Evolutionary conservation across 2,113 vertebrate species (phyloP).

Genomic region (Mesocricetus auratus): DNA sequence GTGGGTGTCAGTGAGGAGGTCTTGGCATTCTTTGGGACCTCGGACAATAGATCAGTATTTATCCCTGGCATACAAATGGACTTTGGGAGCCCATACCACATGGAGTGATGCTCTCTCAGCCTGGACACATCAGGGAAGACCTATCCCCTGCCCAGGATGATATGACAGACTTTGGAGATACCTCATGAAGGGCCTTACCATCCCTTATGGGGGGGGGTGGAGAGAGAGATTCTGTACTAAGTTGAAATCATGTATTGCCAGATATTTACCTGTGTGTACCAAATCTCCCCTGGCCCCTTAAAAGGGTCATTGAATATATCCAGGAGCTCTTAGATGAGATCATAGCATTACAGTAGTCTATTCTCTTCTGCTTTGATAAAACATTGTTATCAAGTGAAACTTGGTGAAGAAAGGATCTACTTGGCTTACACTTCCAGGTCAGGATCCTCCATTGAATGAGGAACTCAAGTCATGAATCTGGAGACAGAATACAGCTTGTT

Average conservation of each 20-base stretch:
- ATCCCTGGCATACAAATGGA: too few species aligned
- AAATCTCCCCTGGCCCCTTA: slow-evolving; percentile 78
- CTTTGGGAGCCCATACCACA: too few species aligned
- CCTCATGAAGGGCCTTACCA: too few species aligned
- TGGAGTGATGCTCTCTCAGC: too few species aligned
- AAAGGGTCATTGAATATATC: slow-evolving; percentile 69
- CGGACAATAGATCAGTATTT: too few species aligned
- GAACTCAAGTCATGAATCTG: not conserved
- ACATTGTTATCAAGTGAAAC: not conserved
- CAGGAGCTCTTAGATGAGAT: slow-evolving; percentile 73
- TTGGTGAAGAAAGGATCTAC: not conserved
- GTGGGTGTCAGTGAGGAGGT: too few species aligned
- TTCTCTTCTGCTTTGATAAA: not conserved
- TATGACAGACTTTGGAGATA: too few species aligned
- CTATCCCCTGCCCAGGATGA: too few species aligned
- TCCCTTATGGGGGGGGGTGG: too few species aligned
- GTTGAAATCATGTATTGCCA: slow-evolving; percentile 80
- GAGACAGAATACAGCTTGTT: not conserved
- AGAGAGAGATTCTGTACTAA: slow-evolving; percentile 78
- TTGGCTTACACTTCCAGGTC: too few species aligned
- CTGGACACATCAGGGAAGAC: too few species aligned
- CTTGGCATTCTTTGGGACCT: too few species aligned
- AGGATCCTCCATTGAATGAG: not conserved
- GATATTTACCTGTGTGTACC: slow-evolving; percentile 78
- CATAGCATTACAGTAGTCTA: slow-evolving; percentile 31